Conservation (phyloP, 1,140 invertebrate species). For the Thaumatotibia leucotreta region DNA sequence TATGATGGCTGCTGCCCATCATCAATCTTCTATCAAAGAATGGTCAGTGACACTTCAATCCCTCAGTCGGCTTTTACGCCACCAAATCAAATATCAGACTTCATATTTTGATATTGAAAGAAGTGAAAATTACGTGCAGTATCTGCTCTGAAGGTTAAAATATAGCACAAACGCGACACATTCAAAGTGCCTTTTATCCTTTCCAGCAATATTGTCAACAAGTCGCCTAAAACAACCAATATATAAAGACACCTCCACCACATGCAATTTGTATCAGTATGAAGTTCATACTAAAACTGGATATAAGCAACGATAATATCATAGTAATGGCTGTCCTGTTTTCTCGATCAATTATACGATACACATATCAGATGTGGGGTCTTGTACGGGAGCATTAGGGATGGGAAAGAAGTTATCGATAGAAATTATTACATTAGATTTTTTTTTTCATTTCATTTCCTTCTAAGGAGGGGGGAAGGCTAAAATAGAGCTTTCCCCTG, state of each 20-base stretch:
- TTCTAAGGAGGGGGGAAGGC: too few relatives aligned
- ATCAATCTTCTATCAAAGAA: too few relatives aligned
- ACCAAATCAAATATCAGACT: too few relatives aligned
- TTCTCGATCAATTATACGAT: background rate
- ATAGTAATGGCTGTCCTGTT: background rate
- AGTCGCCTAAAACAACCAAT: background rate
- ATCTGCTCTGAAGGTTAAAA: too few relatives aligned
- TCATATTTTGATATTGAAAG: too few relatives aligned
- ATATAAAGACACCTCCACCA: background rate
- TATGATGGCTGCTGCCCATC: too few relatives aligned
- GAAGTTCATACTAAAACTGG: background rate
- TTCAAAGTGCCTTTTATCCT: background rate
- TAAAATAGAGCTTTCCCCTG: too few relatives aligned
- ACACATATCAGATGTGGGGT: background rate
- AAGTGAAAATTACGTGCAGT: too few relatives aligned
- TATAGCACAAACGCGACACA: background rate
- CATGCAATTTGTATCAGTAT: background rate
- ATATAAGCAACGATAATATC: background rate
- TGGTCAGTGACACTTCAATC: too few relatives aligned
- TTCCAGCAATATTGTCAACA: background rate
- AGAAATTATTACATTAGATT: background rate
- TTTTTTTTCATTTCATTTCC: too few relatives aligned
- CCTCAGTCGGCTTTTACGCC: too few relatives aligned
- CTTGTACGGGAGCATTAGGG: background rate
- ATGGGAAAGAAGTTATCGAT: background rate